Evolutionary conservation across 2,888 invertebrate species (phyloP), one percentile per base, ranked within the genome.

Genomic region (Anarsia innoxiella): DNA sequence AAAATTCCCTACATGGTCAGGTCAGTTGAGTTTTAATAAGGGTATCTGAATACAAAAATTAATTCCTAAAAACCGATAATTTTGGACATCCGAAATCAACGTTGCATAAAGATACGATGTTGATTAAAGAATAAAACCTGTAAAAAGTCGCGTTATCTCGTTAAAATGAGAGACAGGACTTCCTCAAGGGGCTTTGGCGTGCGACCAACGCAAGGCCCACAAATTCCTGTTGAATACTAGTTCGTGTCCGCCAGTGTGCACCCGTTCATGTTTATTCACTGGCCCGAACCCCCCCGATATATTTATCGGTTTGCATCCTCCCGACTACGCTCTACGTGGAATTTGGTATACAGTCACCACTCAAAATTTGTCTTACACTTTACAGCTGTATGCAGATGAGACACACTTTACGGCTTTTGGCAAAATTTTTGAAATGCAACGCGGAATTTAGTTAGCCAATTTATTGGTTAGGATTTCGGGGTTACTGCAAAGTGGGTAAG

Each of bases 251-350:
- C 39, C 39, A 40, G 41, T 47, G 45, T 40, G 48, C 40, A 31
- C 27, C 34, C 46, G 35, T 52, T 53, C 56, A 58, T 61, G 59
- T 62, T 62, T 59, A 60, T 60, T 56, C 55, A 66, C 69, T 52
- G 59, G 49, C 56, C 56, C 61, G 49, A 49, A n/a, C n/a, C n/a
- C 50, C 64, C 64, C 61, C 66, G 58, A 68, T 66, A 66, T 77
- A 74, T 79, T 78, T 78, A 79, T 76, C 54, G 71, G 66, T 70
- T 73, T 66, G 75, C 72, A 73, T 68, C 69, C 63, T 44, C 46
- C 53, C 45, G 46, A n/a, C n/a, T n/a, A n/a, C n/a, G n/a, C 50
- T 50, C 64, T 66, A 69, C 68, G 72, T 66, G 68, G 68, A 70
- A 66, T 71, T 56, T 58, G 52, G 54, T 56, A 55, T 54, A 53